Evolutionary conservation across 2,888 invertebrate species (phyloP), one percentile per base, ranked within the genome.

Genomic region (Bombylius major): DNA sequence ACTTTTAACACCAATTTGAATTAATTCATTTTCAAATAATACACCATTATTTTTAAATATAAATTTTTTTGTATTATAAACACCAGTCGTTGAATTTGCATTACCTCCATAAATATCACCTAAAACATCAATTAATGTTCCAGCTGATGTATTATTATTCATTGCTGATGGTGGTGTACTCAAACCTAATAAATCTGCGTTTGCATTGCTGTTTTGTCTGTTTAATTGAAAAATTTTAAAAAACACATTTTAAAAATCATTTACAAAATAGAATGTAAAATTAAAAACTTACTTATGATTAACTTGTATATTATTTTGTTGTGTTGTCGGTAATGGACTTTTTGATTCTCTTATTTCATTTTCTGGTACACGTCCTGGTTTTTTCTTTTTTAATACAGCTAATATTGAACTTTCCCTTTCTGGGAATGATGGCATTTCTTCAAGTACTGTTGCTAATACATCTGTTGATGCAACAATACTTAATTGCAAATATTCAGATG

Each of bases 341-440:
- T 89, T 89, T 56, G 86, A 85, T 65, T 89, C 89, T 63, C 89
- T 82, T 55, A 87, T 83, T 70, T 86, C 86, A 67, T 87, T 88
- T 73, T 94, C 94, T 54, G 93, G 92, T 61, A 95, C 89, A 60
- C 94, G 83, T 0, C 93, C 94, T 2, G 97, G 97, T 70, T 97
- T 96, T 77, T 97, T 97, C 79, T 98, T 98, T 77, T 99, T 98
- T 67, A 99, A 78, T 62, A 98, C 97, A 54, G 96, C 94, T 63
- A 99, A 78, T 67, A 99, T 96, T 13, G 96, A 96, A 59, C 96
- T 97, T 76, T 97, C 97, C 63, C 98, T 82, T 76, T 99, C 99
- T 5, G 99, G 96, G 77, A 98, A 99, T 53, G 98, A 97, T 60
- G 99, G 99, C 99, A 99, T 99, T 79, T 99, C 99, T 79, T 99